Conservation (phyloP, 2,797 vertebrate genomes). For the Poecilia velifera region DNA sequence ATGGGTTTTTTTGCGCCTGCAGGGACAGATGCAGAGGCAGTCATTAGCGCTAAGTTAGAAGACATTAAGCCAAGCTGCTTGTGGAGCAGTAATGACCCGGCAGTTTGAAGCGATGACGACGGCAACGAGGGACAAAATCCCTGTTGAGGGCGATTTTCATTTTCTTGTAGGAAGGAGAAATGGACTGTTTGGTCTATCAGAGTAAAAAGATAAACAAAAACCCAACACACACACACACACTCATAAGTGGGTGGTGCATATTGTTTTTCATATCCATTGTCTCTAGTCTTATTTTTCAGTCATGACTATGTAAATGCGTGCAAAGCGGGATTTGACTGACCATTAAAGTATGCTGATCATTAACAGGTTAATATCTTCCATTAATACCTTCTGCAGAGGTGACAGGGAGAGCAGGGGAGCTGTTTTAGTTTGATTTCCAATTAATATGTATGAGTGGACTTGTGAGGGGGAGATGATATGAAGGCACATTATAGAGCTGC, state of each 20-base stretch:
- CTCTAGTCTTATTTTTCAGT: conserved; percentile 45
- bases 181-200: conserved; percentile 34
- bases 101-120: conserved; percentile 74
- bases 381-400: conserved; percentile 66
- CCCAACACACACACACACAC: conserved; percentile 19
- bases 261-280: conserved; percentile 22
- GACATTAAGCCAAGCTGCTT: conserved; percentile 76
- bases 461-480: conserved; percentile 52
- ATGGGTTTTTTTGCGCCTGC: conserved; percentile 44
- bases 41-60: conserved; percentile 78
- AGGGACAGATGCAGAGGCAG: conserved; percentile 74
- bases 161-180: conserved; percentile 44
- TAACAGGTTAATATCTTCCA: conserved; percentile 75
- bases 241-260: not conserved
- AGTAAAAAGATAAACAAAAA: conserved; percentile 35
- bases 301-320: conserved; percentile 54
- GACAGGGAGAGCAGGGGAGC: conserved; percentile 42
- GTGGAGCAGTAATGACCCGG: conserved; percentile 75
- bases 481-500: conserved; percentile 65
- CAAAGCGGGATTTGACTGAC: conserved; percentile 65
- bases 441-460: conserved; percentile 72
- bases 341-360: conserved; percentile 49
- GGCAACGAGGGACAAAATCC: conserved; percentile 62
- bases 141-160: conserved; percentile 50
- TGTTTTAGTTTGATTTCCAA: conserved; percentile 70